A percentile compares a stretch with the other conserved stretches of the same genome.
phyloP scores from a whole-genome alignment of 2,888 invertebrate genomes.

The Coelopa pilipes region DNA sequence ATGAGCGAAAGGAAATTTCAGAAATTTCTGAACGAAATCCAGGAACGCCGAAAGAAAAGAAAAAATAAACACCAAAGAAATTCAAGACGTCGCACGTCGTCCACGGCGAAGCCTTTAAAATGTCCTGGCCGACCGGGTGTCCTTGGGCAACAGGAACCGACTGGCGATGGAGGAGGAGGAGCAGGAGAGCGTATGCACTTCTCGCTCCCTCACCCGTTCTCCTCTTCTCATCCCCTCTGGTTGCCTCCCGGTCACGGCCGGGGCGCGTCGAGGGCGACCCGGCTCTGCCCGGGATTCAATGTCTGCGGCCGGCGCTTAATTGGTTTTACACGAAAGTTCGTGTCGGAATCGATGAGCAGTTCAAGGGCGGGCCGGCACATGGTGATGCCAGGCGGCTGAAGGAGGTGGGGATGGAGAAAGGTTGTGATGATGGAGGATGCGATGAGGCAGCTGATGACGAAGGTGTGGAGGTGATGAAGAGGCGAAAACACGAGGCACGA shows the following conservation, averaged over 20 bases:
- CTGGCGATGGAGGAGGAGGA: too few relatives aligned
- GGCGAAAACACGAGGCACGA: too few relatives aligned
- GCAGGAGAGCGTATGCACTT: too few relatives aligned
- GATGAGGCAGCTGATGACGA: neutral
- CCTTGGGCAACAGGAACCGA: too few relatives aligned
- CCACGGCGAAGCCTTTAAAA: neutral
- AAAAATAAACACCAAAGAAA: neutral
- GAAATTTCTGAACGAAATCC: too few relatives aligned
- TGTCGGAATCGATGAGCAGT: neutral
- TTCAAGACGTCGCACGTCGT: neutral
- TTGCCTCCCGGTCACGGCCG: too few relatives aligned
- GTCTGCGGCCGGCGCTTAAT: neutral
- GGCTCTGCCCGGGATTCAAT: too few relatives aligned
- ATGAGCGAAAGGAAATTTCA: conserved; percentile 7
- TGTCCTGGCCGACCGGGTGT: neutral
- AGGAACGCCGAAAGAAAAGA: neutral
- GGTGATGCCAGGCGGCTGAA: neutral
- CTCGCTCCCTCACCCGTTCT: too few relatives aligned
- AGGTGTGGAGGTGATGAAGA: neutral
- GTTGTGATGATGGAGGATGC: neutral
- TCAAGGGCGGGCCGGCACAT: neutral
- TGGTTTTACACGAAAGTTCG: neutral
- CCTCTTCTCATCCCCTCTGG: too few relatives aligned
- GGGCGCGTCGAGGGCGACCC: too few relatives aligned
- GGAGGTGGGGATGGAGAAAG: neutral